These are phyloP conservation scores for Erpornis zantholeuca DNA, from an alignment of 2,113 vertebrate genomes.

Conservation along the genomic window DNA sequence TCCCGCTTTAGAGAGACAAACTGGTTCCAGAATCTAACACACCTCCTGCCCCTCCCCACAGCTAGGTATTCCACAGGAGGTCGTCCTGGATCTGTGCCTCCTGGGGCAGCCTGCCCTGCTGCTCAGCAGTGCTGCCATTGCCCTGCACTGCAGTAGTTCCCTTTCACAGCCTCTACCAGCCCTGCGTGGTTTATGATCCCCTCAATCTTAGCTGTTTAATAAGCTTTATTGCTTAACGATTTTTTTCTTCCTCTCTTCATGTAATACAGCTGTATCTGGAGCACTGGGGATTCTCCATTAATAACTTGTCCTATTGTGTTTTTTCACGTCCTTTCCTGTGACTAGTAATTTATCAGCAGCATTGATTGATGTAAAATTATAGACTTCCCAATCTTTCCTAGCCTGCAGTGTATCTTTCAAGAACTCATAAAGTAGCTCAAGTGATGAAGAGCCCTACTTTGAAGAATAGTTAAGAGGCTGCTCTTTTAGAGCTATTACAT, in stretches of 20 bases:
- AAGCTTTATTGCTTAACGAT: conserved; percentile 39
- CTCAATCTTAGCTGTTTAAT: conserved; percentile 19
- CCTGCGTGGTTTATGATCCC: neutral
- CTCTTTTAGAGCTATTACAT: conserved; percentile 8
- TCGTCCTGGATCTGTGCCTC: neutral
- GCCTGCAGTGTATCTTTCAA: conserved; percentile 39
- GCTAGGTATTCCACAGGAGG: neutral
- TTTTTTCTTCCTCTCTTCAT: neutral
- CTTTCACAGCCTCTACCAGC: neutral
- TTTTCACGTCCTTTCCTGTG: conserved; percentile 19
- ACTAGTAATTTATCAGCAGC: conserved; percentile 21
- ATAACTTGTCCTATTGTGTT: conserved; percentile 18
- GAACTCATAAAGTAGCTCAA: conserved; percentile 19
- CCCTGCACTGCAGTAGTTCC: neutral
- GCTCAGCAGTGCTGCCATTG: neutral
- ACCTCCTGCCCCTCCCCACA: neutral
- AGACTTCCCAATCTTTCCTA: conserved; percentile 32
- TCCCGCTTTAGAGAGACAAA: neutral
- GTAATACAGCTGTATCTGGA: neutral
- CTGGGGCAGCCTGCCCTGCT: neutral
- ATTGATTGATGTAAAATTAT: conserved; percentile 52
- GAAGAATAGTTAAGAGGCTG: neutral
- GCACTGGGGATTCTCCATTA: neutral
- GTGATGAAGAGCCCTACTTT: conserved; percentile 17
- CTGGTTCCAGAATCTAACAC: neutral